phyloP scores from a whole-genome alignment of 2,113 vertebrate species.

The Chloebia gouldiae region DNA sequence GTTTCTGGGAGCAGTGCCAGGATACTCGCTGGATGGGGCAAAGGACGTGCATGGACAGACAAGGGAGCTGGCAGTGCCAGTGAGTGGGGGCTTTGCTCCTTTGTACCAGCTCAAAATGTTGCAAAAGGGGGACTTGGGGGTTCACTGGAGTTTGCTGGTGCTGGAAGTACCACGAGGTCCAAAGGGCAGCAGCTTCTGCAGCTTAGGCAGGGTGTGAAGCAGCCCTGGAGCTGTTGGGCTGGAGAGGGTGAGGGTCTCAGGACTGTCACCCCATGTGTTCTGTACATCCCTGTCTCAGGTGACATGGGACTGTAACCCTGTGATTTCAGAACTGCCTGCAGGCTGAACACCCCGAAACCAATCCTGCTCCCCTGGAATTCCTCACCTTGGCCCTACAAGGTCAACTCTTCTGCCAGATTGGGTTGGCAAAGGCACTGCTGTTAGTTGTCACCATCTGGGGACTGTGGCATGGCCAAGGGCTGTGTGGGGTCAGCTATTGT shows the following conservation, averaged over 20 bases:
- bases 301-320: not conserved
- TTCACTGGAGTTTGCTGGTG: not conserved
- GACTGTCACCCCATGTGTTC: not conserved
- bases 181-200: not conserved
- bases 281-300: not conserved
- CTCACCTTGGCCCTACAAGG: not conserved
- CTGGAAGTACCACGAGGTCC: not conserved
- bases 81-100: not conserved
- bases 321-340: not conserved
- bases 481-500: accelerated
- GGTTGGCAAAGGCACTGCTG: not conserved
- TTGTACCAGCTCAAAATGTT: not conserved
- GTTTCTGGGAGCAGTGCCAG: not conserved
- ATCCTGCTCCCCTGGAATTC: not conserved
- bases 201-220: not conserved
- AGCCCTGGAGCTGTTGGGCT: not conserved
- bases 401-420: not conserved
- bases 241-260: not conserved
- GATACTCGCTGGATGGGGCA: accelerated
- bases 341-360: not conserved
- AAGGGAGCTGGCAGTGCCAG: not conserved
- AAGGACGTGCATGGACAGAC: not conserved
- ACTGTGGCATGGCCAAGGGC: not conserved
- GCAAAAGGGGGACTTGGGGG: not conserved
- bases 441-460: not conserved